A percentile compares a stretch with the other conserved stretches of the same genome.
Evolutionary conservation across 1,140 invertebrate species (phyloP).

Genomic region (Solenopsis fugax): DNA sequence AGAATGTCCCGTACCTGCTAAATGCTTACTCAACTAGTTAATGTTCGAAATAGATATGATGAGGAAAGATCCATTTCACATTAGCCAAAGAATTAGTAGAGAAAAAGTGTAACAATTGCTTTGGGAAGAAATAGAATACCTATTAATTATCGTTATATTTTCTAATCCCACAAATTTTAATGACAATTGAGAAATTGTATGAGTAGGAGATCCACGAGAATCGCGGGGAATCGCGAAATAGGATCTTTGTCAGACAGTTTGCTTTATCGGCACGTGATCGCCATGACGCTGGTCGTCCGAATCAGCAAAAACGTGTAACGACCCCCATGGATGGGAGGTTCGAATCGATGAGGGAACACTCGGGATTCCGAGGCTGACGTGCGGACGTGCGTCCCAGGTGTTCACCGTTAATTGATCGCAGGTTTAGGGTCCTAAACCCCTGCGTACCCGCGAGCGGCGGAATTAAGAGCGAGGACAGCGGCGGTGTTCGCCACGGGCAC

Average conservation of each 20-base stretch:
- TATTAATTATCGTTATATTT: background rate
- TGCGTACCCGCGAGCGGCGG: conserved; percentile 78
- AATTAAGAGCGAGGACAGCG: conserved; percentile 83
- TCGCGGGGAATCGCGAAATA: background rate
- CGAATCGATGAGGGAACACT: conserved; percentile 69
- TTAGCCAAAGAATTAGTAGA: background rate
- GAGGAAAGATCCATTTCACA: background rate
- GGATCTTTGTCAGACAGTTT: background rate
- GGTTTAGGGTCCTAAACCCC: conserved; percentile 74
- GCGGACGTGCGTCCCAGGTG: conserved; percentile 78
- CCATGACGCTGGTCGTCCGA: background rate
- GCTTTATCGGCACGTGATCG: conserved; percentile 13
- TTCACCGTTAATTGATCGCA: conserved; percentile 84
- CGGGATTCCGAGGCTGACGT: conserved; percentile 59
- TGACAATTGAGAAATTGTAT: background rate
- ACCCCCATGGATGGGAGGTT: background rate
- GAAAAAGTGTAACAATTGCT: background rate
- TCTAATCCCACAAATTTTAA: background rate
- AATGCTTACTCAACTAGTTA: background rate
- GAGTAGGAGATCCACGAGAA: background rate
- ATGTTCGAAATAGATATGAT: background rate
- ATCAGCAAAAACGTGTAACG: conserved; percentile 10
- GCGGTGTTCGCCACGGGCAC: conserved; percentile 76
- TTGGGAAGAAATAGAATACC: background rate
- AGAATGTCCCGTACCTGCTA: background rate